Conservation (phyloP, 2,888 invertebrate species). For the Daptonema setosum region DNA sequence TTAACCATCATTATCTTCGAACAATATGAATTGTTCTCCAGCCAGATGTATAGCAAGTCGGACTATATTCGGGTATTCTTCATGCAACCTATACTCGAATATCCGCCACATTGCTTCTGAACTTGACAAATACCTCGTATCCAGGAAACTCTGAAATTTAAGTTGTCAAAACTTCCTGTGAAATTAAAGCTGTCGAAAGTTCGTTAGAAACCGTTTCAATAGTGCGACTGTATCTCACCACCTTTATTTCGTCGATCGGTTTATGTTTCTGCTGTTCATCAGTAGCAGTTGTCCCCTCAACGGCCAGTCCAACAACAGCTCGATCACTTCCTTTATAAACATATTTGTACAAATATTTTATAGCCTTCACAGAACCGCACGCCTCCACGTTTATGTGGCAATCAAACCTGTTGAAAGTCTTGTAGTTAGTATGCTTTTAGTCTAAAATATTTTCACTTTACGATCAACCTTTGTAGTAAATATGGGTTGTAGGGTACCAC, state of each 20-base stretch:
- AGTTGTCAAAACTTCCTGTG: no score
- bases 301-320: constrained; percentile 4
- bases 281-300: neutral
- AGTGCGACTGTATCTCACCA: no score
- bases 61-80: neutral
- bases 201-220: no score
- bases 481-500: neutral
- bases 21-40: no score
- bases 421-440: no score
- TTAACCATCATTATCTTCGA: no score
- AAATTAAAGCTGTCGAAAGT: no score
- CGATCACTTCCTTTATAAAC: constrained; percentile 19
- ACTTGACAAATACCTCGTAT: neutral
- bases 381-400: constrained; percentile 29
- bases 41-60: no score
- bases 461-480: neutral
- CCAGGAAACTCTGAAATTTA: neutral
- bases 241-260: neutral
- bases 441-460: no score
- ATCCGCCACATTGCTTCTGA: neutral
- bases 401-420: constrained; percentile 25
- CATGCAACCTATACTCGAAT: neutral
- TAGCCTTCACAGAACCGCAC: constrained; percentile 12
- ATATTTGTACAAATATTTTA: constrained; percentile 25
- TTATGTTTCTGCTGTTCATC: neutral